Base-by-base conservation (phyloP, 2,113 vertebrate genomes). In the Gymnobelideus leadbeateri region DNA sequence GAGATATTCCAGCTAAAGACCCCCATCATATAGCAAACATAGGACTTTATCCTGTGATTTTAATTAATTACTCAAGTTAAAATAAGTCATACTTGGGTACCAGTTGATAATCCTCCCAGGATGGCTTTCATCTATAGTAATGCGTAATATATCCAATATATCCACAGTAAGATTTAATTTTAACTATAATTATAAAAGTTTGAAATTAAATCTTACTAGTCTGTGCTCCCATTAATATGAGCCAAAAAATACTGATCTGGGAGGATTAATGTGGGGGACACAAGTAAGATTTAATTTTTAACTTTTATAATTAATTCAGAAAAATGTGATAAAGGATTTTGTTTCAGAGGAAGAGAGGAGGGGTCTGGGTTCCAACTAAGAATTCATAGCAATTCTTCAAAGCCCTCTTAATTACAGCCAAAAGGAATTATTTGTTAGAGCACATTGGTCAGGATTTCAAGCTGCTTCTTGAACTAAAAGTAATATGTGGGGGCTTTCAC, bases 161-260 rank as follows among this genome's bases (percentile, higher is more conserved):
- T 98, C 98, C 97, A 98, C 98, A 97, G 98, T 98, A 98, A 99
- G 98, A 99, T 99, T 99, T 99, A 99, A 99, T 99, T 99, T 98
- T 98, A 99, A 98, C 98, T 98, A 98, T 98, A 99, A 99, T 99
- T 99, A 99, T 98, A 98, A 98, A 99, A 98, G 98, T 99, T 99
- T 98, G 98, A 98, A 99, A 99, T 99, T 99, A 99, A 99, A 98
- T 99, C 98, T 98, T 98, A 98, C 98, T 97, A 96, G 97, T 97
- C 97, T 98, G 98, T 99, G 96, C 97, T 98, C 97, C 98, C 98
- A 98, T 99, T 99, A 99, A 99, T 98, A 98, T 97, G 97, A 98
- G 98, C 98, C 98, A 99, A 98, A 98, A 96, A 96, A 96, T 46
- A 95, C 98, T 98, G 98, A 98, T 98, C 98, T 98, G 96, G 96